Base-by-base conservation (phyloP, 2,113 vertebrate genomes). In the Halichoerus grypus region DNA sequence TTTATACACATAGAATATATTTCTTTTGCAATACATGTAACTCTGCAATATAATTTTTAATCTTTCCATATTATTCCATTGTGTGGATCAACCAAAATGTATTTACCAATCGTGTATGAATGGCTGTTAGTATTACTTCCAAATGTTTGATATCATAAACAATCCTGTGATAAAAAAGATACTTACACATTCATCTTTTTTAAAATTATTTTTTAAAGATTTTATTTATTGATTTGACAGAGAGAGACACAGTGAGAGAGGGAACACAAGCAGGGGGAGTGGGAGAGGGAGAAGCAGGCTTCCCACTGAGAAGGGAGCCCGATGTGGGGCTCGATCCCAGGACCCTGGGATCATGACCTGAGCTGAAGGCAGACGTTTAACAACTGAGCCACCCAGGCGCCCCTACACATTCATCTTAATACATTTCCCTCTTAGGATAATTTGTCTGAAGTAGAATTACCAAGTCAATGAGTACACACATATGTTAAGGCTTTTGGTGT, bases 11-110 rank as follows among this genome's bases (percentile, higher is more conserved):
- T 33, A 4, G 13, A 67, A 24, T 7, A 6, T 79, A 51, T 79
- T 96, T 93, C 16, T 55, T 15, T 80, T 8, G 83, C n/a, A 94
- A 76, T 77, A 95, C 33, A 63, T 49, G 12, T 42, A 91, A 82
- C 22, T 76, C 13, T 57, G 14, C 3, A 71, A 77, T 74, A 81
- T 16, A 10, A 36, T 51, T 33, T 95, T 71, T 55, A 88, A 57
- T 26, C 85, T 31, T 63, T 89, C 18, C 7, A 5, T 6, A 22
- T 80, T 42, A 74, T 55, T 63, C 63, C 11, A 36, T 71, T n/a
- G 26, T 26, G 5, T n/a, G 12, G 16, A 49, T 36, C 36, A 82
- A 55, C 7, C 19, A 49, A 69, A 69, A 39, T 65, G 76, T 55
- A 55, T 76, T 80, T 5, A 19, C 21, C n/a, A 69, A 21, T 21